Base-by-base conservation (phyloP, 2,888 invertebrate genomes). In the Phalera bucephala region DNA sequence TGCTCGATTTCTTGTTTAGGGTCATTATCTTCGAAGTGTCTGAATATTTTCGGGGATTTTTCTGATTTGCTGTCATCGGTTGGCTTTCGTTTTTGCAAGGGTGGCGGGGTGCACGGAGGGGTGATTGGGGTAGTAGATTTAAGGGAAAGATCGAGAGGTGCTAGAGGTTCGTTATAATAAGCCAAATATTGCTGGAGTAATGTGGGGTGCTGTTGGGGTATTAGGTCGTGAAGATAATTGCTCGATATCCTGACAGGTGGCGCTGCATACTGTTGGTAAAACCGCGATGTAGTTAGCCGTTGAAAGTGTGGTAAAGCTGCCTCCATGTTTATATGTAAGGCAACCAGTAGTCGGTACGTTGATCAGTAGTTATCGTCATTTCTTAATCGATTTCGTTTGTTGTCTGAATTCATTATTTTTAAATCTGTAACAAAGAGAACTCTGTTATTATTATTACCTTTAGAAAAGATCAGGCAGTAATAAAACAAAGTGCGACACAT, bases 81-180 rank as follows among this genome's bases (percentile, higher is more conserved):
- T 11, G 54, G 26, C 57, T 91, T 85, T 39, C 88, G 66, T 66
- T 93, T 93, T 41, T 91, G 91, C 0, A 88, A 76, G 3, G 95
- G 95, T 15, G 95, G 94, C 1, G 95, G 94, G 0, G 94, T 94
- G 45, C 93, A 93, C 3, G 95, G 95, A 7, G 95, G 95, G 0
- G 95, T 95, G 63, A 95, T 94, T 0, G 94, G 94, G 6, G 92
- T 90, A 0, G 89, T 89, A n/a, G 91, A 85, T 70, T 96, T 96
- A 13, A 95, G 78, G 12, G 95, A 95, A 41, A 96, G 80, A 73
- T 96, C 96, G 54, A 96, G 80, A 4, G 95, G 95, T 45, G 92
- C 91, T 33, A 92, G 62, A 2, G 92, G 92, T 64, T 93, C 92
- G 34, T 91, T 80, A 64, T 92, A 92, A 60, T 91, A 92, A 2